phyloP scores from a whole-genome alignment of 1,140 invertebrate genomes.

The Drosophila murphyi region DNA sequence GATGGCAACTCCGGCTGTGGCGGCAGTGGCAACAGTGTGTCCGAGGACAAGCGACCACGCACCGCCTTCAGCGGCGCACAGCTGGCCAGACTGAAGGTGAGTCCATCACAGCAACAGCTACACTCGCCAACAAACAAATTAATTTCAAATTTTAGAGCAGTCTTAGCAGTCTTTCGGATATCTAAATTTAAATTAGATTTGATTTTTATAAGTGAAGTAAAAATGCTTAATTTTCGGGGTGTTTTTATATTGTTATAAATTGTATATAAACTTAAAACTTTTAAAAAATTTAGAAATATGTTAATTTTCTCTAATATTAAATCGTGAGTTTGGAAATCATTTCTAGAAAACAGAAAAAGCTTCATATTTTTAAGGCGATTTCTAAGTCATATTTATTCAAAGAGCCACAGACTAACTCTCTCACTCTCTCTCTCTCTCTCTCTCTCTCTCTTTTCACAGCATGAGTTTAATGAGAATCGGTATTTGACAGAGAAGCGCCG shows the following conservation, averaged over 20 bases:
- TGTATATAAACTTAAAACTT: no score
- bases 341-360: no score
- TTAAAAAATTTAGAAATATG: no score
- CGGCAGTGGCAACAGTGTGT: slow-evolving; percentile 63
- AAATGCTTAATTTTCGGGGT: no score
- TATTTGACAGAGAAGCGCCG: slow-evolving; percentile 96
- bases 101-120: background rate
- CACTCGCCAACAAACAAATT: background rate
- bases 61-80: slow-evolving; percentile 99
- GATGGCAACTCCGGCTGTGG: slow-evolving; percentile 23
- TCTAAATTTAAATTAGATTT: no score
- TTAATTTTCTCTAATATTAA: no score
- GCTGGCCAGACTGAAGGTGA: slow-evolving; percentile 93
- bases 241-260: no score
- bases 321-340: no score
- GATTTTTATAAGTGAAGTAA: no score
- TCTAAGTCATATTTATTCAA: background rate
- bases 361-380: no score
- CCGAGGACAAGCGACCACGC: slow-evolving; percentile 97
- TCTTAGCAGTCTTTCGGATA: no score
- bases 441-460: slow-evolving; percentile 57
- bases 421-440: background rate
- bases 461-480: slow-evolving; percentile 95
- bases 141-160: no score
- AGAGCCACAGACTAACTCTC: background rate